Conservation (phyloP, 2,797 vertebrate genomes). For the Xenentodon cancila region DNA sequence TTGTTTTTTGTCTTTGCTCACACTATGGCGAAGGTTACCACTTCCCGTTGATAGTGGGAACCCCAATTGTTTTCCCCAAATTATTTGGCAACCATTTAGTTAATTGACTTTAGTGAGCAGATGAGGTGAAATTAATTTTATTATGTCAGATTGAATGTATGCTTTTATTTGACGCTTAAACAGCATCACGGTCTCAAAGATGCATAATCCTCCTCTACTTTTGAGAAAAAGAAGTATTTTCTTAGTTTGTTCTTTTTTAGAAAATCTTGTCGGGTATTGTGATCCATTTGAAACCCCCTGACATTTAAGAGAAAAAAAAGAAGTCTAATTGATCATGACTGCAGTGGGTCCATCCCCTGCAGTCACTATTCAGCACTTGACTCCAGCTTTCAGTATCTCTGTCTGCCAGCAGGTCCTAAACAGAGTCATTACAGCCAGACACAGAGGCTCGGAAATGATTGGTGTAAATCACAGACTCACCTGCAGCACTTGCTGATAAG, state of each 20-base stretch:
- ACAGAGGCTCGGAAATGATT: slow-evolving; percentile 60
- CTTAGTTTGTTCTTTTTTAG: slow-evolving; percentile 3
- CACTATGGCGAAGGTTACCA: too few relatives aligned
- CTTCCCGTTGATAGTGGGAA: too few relatives aligned
- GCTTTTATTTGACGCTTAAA: too few relatives aligned
- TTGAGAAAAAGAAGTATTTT: too few relatives aligned
- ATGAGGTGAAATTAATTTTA: too few relatives aligned
- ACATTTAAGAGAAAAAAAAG: slow-evolving; percentile 1
- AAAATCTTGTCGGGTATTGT: slow-evolving; percentile 22
- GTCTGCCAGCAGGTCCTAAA: slow-evolving; percentile 55
- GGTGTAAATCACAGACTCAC: slow-evolving; percentile 72
- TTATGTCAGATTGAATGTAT: too few relatives aligned
- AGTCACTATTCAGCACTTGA: slow-evolving; percentile 48
- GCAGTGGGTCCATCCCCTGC: slow-evolving; percentile 44
- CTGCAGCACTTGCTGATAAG: slow-evolving; percentile 66
- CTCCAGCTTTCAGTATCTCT: slow-evolving; percentile 58
- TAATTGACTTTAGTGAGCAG: too few relatives aligned
- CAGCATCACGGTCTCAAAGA: too few relatives aligned
- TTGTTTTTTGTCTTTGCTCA: too few relatives aligned
- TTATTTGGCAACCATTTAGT: too few relatives aligned
- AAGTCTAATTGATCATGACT: slow-evolving; percentile 59
- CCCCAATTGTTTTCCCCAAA: too few relatives aligned
- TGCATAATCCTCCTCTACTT: too few relatives aligned
- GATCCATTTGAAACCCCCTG: slow-evolving; percentile 24
- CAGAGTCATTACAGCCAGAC: slow-evolving; percentile 63